Evolutionary conservation across 2,888 invertebrate genomes (phyloP).

Genomic region (Orgyia antiqua): DNA sequence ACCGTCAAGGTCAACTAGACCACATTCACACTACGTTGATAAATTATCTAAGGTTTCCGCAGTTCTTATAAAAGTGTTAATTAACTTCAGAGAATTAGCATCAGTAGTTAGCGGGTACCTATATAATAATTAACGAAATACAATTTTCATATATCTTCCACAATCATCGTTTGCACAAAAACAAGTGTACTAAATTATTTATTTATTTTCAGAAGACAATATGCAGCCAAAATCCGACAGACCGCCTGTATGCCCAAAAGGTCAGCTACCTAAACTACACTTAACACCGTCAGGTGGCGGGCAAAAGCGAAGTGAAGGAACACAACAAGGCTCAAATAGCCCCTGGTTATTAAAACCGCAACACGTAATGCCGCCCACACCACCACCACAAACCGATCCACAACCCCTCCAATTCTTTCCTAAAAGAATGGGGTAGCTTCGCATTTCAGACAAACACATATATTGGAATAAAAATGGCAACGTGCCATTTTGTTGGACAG

Average conservation of each 20-base stretch:
- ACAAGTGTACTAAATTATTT: no score
- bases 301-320: constrained; percentile 44
- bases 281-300: constrained; percentile 53
- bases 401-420: constrained; percentile 58
- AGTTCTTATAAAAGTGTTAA: no score
- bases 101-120: no score
- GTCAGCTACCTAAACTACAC: constrained; percentile 53
- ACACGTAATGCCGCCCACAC: constrained; percentile 66
- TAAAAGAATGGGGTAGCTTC: constrained; percentile 59
- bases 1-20: no score
- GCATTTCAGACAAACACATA: constrained; percentile 30
- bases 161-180: no score
- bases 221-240: constrained; percentile 68
- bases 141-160: no score
- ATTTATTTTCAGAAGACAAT: constrained; percentile 40
- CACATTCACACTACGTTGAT: no score
- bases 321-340: constrained; percentile 38
- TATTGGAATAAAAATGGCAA: constrained; percentile 56
- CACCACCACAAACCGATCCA: constrained; percentile 56
- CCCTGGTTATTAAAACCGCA: constrained; percentile 63
- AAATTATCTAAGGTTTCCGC: no score
- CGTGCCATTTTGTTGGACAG: constrained; percentile 61
- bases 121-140: no score
- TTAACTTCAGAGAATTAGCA: no score
- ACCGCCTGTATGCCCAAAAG: constrained; percentile 53